Percentiles rank a stretch among this genome's conserved stretches.
Conservation (phyloP, 2,113 vertebrate genomes). For the Urocolius indicus region DNA sequence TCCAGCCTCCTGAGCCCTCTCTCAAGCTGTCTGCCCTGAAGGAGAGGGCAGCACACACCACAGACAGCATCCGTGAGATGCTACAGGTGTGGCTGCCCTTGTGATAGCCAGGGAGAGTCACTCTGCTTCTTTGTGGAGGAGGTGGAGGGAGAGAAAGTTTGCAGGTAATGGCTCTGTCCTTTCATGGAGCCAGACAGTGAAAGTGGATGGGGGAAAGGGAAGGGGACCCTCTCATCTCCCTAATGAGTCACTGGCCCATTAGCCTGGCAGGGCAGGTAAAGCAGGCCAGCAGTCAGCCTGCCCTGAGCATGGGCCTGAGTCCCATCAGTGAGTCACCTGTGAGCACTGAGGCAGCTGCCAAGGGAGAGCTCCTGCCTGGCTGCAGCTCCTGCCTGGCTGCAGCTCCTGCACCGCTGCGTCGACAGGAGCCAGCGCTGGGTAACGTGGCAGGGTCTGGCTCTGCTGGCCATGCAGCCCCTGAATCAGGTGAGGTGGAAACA, state of each 20-base stretch:
- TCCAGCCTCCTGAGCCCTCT: background rate
- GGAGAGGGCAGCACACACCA: background rate
- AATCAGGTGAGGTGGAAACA: too few relatives aligned
- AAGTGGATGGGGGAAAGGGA: conserved; percentile 1
- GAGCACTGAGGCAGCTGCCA: background rate
- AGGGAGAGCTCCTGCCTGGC: background rate
- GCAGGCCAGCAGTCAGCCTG: background rate
- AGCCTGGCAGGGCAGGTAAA: background rate
- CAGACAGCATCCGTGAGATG: rapidly evolving
- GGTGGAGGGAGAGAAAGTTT: background rate
- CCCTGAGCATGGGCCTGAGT: background rate
- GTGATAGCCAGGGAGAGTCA: background rate
- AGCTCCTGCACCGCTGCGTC: rapidly evolving
- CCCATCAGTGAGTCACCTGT: background rate
- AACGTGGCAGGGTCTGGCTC: background rate
- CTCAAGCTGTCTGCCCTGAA: background rate
- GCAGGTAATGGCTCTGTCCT: background rate
- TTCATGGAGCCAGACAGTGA: background rate
- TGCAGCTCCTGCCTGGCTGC: rapidly evolving
- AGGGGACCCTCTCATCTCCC: background rate
- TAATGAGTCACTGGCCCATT: background rate
- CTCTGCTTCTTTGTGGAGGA: background rate
- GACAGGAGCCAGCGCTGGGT: background rate
- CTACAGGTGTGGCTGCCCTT: background rate
- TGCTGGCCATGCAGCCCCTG: background rate